Percentiles rank a stretch among this genome's conserved stretches.
These are phyloP conservation scores for Barypeithes pellucidus DNA, from an alignment of 2,888 invertebrate genomes.

Conservation along the genomic window DNA sequence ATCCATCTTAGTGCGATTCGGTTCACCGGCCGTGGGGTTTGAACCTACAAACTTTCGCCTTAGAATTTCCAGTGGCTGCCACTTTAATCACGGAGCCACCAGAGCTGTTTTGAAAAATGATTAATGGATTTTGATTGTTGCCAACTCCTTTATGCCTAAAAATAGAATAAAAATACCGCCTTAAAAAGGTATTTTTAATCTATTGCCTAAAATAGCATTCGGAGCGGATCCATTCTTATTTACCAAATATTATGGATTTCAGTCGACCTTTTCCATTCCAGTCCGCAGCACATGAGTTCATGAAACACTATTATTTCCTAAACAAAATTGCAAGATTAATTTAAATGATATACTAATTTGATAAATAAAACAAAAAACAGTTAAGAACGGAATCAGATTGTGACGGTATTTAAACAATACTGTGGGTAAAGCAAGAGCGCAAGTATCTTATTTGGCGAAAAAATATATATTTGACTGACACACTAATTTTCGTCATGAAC, in stretches of 20 bases:
- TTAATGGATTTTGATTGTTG: background rate
- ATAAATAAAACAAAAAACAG: constrained; percentile 6
- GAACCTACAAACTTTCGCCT: no score
- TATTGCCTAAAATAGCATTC: background rate
- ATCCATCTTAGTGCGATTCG: no score
- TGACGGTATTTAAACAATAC: constrained; percentile 10
- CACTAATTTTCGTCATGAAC: background rate
- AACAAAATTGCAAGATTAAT: background rate
- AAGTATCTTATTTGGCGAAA: background rate
- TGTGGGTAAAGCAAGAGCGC: background rate
- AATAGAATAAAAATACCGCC: no score
- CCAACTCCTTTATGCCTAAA: no score
- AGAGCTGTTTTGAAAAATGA: no score
- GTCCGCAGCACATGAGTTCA: background rate
- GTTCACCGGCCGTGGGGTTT: no score
- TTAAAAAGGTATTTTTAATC: background rate
- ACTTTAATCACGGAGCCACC: no score
- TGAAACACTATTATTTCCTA: background rate
- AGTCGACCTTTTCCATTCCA: background rate
- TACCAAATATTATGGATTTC: background rate
- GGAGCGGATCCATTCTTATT: background rate
- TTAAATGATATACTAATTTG: background rate
- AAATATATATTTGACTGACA: background rate
- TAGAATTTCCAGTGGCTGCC: no score
- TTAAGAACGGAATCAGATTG: constrained; percentile 8